These are phyloP conservation scores for Perca fluviatilis DNA, from an alignment of 2,113 vertebrate genomes.

Conservation along the genomic window DNA sequence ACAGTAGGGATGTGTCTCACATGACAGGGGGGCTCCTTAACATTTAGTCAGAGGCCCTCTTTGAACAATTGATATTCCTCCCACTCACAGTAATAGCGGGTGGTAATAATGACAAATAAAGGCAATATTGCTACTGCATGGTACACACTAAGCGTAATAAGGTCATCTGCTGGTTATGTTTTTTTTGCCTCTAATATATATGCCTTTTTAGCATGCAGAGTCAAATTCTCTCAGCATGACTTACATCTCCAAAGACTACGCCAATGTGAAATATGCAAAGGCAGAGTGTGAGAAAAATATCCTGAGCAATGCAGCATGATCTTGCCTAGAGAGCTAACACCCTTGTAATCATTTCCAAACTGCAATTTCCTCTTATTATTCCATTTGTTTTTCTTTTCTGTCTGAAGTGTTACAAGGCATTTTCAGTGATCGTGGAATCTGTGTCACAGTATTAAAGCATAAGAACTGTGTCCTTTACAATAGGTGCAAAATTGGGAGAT, in stretches of 20 bases:
- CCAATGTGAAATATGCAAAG: conserved; percentile 79
- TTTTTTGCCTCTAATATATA: conserved; percentile 62
- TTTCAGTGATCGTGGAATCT: conserved; percentile 63
- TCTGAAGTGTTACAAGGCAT: conserved; percentile 43
- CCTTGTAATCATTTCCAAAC: conserved; percentile 72
- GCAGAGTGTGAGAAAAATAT: conserved; percentile 69
- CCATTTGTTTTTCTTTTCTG: conserved; percentile 38
- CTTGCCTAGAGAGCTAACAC: conserved; percentile 61
- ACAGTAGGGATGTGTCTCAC: conserved; percentile 73
- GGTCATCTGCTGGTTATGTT: conserved; percentile 79
- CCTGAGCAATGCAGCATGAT: conserved; percentile 53
- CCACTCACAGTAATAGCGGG: conserved; percentile 73
- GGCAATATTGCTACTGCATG: conserved; percentile 74
- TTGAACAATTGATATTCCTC: conserved; percentile 80
- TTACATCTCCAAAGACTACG: conserved; percentile 76
- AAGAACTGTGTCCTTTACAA: neutral
- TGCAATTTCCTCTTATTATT: conserved; percentile 64
- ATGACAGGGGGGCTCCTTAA: conserved; percentile 77
- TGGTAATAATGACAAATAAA: conserved; percentile 84
- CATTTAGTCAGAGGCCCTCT: conserved; percentile 76
- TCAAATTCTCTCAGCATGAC: conserved; percentile 74
- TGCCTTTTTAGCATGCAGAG: conserved; percentile 79
- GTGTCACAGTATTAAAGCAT: conserved; percentile 41
- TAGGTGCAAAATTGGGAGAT: conserved; percentile 15
- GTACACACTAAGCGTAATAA: conserved; percentile 72